phyloP scores from a whole-genome alignment of 2,113 vertebrate genomes.

The Delphinus delphis region DNA sequence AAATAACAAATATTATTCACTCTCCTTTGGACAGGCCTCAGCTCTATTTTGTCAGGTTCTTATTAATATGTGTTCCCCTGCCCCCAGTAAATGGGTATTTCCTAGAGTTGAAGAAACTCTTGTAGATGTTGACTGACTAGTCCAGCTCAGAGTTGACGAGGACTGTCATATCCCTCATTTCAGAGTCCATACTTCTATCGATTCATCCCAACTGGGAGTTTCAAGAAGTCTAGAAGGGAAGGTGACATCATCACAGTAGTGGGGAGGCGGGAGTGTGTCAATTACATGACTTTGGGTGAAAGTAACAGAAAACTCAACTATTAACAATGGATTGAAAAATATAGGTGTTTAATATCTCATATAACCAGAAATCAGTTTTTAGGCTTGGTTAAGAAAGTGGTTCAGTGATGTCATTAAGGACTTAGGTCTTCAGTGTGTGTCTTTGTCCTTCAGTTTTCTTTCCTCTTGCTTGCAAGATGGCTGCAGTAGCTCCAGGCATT shows the following conservation, averaged over 20 bases:
- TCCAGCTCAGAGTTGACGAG: not conserved
- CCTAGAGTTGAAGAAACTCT: too few relatives aligned
- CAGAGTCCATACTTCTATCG: not conserved
- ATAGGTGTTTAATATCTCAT: not conserved
- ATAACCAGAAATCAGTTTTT: not conserved
- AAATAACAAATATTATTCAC: not conserved
- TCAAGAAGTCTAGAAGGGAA: not conserved
- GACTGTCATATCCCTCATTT: not conserved
- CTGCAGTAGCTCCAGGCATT: not conserved
- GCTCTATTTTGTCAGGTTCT: not conserved
- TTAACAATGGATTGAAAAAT: not conserved
- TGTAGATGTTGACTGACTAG: not conserved
- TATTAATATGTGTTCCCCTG: not conserved
- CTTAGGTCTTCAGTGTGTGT: not conserved
- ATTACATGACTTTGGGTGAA: not conserved
- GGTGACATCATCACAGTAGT: not conserved
- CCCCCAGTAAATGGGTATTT: not conserved
- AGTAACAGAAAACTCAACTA: not conserved
- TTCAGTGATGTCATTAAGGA: not conserved
- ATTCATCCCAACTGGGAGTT: not conserved
- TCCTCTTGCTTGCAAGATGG: not conserved
- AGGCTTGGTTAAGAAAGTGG: not conserved
- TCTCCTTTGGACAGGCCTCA: not conserved
- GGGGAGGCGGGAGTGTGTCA: not conserved
- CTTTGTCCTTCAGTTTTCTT: not conserved